Evolutionary conservation across 1,140 invertebrate genomes (phyloP).

Genomic region (Zaprionus camerounensis): DNA sequence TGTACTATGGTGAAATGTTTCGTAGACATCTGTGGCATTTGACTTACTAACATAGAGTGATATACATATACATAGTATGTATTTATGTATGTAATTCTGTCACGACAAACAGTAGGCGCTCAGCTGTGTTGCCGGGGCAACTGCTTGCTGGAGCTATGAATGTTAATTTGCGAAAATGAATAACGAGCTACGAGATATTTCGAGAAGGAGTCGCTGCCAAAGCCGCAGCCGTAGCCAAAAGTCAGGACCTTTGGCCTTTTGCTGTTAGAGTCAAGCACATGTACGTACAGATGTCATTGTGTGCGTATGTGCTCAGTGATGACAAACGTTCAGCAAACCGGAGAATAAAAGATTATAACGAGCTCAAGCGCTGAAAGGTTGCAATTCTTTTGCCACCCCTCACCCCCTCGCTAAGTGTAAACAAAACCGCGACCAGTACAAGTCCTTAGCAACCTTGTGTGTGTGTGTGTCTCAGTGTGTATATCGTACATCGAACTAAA

Average conservation of each 20-base stretch:
- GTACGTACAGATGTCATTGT: neutral
- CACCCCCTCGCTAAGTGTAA: constrained; percentile 33
- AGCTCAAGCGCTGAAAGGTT: constrained; percentile 27
- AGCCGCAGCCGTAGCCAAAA: constrained; percentile 25
- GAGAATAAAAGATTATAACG: constrained; percentile 33
- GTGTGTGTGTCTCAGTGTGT: neutral
- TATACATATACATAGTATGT: too few relatives aligned
- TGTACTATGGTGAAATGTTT: neutral
- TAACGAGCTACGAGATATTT: constrained; percentile 17
- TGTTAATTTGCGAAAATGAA: constrained; percentile 4
- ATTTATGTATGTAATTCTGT: neutral
- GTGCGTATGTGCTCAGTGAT: constrained; percentile 18
- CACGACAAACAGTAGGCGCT: too few relatives aligned
- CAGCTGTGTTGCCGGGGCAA: neutral
- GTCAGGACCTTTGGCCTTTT: constrained; percentile 42
- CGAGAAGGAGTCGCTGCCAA: constrained; percentile 3
- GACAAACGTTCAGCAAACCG: constrained; percentile 35
- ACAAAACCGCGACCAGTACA: constrained; percentile 46
- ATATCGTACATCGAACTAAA: neutral
- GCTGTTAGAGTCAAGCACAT: neutral
- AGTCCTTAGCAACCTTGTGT: constrained; percentile 22
- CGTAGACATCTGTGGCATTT: neutral
- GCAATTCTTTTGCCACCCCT: constrained; percentile 15
- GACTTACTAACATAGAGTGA: neutral
- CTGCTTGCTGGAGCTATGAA: neutral